phyloP scores from a whole-genome alignment of 2,797 vertebrate species.

The Myiotriccus ornatus region DNA sequence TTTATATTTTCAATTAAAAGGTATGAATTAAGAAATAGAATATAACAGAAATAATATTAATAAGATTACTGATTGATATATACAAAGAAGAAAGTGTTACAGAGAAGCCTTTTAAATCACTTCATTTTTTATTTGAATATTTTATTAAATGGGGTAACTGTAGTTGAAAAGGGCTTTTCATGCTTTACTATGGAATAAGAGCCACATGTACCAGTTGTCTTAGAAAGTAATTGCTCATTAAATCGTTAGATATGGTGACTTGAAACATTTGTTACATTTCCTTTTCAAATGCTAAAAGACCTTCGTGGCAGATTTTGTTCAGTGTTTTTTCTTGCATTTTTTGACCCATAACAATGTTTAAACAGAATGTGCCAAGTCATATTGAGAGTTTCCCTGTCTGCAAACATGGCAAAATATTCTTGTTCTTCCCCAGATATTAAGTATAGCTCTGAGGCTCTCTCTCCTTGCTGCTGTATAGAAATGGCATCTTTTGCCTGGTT shows the following conservation, averaged over 20 bases:
- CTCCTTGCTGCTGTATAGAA: background rate
- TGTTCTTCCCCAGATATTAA: background rate
- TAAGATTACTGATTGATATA: background rate
- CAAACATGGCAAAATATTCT: background rate
- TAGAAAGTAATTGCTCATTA: background rate
- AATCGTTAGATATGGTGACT: background rate
- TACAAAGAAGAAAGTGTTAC: background rate
- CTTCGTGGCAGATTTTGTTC: background rate
- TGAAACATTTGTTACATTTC: background rate
- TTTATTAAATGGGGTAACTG: background rate
- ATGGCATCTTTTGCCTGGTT: background rate
- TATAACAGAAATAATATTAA: background rate
- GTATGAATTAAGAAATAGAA: background rate
- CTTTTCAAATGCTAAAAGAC: background rate
- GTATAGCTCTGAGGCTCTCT: background rate
- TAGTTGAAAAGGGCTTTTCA: background rate
- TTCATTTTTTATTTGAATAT: background rate
- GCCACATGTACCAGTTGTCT: background rate
- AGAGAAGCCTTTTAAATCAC: background rate
- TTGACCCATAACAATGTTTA: background rate
- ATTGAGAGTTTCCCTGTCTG: background rate
- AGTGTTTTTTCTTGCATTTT: background rate
- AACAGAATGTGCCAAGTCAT: background rate
- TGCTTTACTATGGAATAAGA: background rate
- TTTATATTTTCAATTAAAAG: background rate